Percentiles rank a stretch among this genome's conserved stretches.
Evolutionary conservation across 2,888 invertebrate genomes (phyloP).

Genomic region (Toxonevra muliebris): DNA sequence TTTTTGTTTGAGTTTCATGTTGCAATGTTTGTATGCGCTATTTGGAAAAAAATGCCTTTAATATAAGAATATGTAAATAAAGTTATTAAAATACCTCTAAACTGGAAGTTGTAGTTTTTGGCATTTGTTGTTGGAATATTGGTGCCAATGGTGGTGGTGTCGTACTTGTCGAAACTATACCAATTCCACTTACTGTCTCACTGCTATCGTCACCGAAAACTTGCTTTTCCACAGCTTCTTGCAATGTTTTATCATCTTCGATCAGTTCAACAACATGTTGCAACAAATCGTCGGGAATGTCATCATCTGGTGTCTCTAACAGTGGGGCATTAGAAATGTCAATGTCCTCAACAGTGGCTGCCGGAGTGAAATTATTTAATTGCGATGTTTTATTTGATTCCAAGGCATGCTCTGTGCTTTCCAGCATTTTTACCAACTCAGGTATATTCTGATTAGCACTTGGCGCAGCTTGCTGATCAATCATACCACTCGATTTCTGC

Average conservation of each 20-base stretch:
- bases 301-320: slow-evolving; percentile 70
- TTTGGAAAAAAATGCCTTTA: background rate
- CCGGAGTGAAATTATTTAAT: slow-evolving; percentile 7
- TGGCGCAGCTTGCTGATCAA: slow-evolving; percentile 40
- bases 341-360: slow-evolving; percentile 48
- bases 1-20: slow-evolving; percentile 38
- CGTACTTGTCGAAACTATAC: slow-evolving; percentile 29
- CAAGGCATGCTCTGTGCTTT: slow-evolving; percentile 58
- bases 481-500: slow-evolving; percentile 44
- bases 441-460: slow-evolving; percentile 61
- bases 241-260: slow-evolving; percentile 73
- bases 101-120: background rate
- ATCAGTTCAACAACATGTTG: slow-evolving; percentile 80
- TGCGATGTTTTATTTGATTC: slow-evolving; percentile 34
- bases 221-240: slow-evolving; percentile 77
- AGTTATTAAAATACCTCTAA: background rate
- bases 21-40: background rate
- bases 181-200: slow-evolving; percentile 20
- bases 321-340: slow-evolving; percentile 56
- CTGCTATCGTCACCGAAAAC: slow-evolving; percentile 65
- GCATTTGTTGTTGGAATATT: slow-evolving; percentile 28
- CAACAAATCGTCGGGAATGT: slow-evolving; percentile 75
- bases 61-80: background rate
- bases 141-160: slow-evolving; percentile 35
- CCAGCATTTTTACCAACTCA: slow-evolving; percentile 68